phyloP scores from a whole-genome alignment of 2,797 vertebrate genomes.

The Numenius phaeopus region DNA sequence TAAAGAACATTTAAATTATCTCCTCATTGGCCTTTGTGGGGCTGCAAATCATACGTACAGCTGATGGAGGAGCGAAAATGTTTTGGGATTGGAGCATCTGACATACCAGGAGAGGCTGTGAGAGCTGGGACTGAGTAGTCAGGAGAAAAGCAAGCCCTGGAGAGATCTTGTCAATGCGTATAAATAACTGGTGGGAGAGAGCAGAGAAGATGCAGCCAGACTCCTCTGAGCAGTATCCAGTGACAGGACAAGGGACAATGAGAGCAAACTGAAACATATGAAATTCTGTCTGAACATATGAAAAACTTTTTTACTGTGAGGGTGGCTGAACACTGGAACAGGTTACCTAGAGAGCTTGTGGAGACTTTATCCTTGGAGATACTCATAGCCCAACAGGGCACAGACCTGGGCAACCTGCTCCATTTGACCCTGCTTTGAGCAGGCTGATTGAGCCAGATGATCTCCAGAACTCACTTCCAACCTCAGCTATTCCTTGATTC shows the following conservation, averaged over 20 bases:
- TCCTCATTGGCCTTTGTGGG: neutral
- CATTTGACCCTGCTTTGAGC: neutral
- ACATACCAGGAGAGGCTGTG: neutral
- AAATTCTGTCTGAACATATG: neutral
- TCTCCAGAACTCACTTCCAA: neutral
- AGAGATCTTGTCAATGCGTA: neutral
- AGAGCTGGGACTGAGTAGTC: neutral
- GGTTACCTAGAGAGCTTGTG: neutral
- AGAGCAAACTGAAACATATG: neutral
- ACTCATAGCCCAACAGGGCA: neutral
- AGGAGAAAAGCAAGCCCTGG: neutral
- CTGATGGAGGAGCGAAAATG: neutral
- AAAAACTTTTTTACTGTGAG: neutral
- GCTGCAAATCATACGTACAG: neutral
- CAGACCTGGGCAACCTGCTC: neutral
- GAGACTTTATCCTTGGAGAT: neutral
- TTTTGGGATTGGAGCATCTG: neutral
- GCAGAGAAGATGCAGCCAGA: neutral
- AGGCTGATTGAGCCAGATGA: fast-evolving
- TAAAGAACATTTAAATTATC: neutral
- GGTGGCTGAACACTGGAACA: neutral
- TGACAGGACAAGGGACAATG: neutral
- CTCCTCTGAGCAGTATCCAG: neutral
- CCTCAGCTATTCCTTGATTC: neutral
- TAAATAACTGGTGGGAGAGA: neutral